Evolutionary conservation across 2,797 vertebrate genomes (phyloP).

Genomic region (Podarcis siculus): DNA sequence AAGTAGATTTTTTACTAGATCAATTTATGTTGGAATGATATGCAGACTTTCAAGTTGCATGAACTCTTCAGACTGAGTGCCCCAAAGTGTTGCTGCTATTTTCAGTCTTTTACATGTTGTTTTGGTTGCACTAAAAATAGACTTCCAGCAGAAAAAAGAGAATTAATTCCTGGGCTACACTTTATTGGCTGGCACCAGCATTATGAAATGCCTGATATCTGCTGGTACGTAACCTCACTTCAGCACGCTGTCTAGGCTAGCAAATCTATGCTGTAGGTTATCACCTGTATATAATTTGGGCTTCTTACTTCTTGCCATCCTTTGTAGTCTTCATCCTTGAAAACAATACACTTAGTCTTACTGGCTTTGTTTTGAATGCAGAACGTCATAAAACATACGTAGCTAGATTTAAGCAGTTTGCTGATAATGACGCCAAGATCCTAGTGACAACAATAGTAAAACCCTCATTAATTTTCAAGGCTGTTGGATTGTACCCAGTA

Average conservation of each 20-base stretch:
- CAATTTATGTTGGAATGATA: neutral
- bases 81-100: neutral
- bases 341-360: neutral
- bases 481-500: neutral
- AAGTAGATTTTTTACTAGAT: neutral
- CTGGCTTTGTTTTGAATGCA: neutral
- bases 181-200: neutral
- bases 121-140: neutral
- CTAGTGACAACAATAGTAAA: neutral
- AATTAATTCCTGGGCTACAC: neutral
- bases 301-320: neutral
- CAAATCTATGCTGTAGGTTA: neutral
- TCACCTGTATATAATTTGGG: neutral
- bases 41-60: neutral
- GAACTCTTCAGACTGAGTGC: neutral
- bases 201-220: neutral
- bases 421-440: neutral
- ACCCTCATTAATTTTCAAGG: neutral
- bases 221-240: neutral
- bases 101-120: neutral
- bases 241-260: neutral
- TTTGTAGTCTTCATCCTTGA: neutral
- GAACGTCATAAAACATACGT: neutral
- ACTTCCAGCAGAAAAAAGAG: neutral
- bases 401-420: neutral